Evolutionary conservation across 2,888 invertebrate genomes (phyloP).

Genomic region (Pachymerium ferrugineum): DNA sequence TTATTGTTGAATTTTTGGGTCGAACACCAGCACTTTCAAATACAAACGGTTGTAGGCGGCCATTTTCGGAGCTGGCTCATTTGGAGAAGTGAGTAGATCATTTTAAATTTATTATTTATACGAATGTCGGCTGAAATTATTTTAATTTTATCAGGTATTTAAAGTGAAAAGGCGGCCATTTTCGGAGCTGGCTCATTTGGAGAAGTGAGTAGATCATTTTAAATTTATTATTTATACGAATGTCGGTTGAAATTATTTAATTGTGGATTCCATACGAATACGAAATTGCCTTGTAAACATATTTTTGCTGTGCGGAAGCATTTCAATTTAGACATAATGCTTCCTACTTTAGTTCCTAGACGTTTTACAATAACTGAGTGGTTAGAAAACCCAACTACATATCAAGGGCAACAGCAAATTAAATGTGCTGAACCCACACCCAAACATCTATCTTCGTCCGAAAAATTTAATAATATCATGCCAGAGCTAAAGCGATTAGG

Average conservation of each 20-base stretch:
- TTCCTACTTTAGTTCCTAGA: not conserved
- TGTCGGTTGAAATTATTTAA: not conserved
- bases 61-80: too few relatives aligned
- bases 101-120: not conserved
- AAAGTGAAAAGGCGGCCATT: too few relatives aligned
- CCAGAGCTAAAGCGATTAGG: too few relatives aligned
- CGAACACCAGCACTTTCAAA: too few relatives aligned
- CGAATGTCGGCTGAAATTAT: not conserved
- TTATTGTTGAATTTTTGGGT: too few relatives aligned
- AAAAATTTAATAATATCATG: too few relatives aligned
- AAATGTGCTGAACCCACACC: too few relatives aligned
- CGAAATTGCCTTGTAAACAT: not conserved
- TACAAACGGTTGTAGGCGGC: too few relatives aligned
- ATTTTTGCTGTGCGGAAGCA: not conserved
- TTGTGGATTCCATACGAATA: not conserved
- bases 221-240: not conserved
- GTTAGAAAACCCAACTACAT: not conserved
- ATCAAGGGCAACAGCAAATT: too few relatives aligned
- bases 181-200: not conserved
- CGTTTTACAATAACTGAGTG: not conserved
- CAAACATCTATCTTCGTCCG: too few relatives aligned
- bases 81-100: not conserved
- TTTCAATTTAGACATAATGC: not conserved
- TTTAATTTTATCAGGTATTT: too few relatives aligned
- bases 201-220: not conserved